Conservation (phyloP, 2,888 invertebrate species). For the Blastobasis lacticolella region DNA sequence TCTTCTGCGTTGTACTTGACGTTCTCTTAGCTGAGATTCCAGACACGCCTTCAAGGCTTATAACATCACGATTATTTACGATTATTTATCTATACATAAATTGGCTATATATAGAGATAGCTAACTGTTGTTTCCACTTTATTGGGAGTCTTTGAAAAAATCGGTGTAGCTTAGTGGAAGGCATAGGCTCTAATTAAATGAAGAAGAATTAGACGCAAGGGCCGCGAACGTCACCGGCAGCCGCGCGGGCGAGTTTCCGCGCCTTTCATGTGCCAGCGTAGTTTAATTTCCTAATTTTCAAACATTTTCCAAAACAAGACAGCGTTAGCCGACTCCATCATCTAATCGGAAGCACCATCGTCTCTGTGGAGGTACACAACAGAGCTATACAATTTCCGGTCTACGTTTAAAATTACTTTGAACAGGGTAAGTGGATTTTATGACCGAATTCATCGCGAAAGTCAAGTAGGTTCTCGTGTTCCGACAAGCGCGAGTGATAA, state of each 20-base stretch:
- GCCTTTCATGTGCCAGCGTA: conserved; percentile 53
- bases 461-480: no score
- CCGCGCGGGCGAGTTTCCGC: conserved; percentile 39
- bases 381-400: conserved; percentile 65
- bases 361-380: conserved; percentile 48
- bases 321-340: conserved; percentile 55
- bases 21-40: no score
- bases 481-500: no score
- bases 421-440: conserved; percentile 52
- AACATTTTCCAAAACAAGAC: conserved; percentile 55
- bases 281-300: conserved; percentile 70
- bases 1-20: no score
- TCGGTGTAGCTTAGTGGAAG: no score
- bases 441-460: background rate
- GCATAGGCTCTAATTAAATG: background rate
- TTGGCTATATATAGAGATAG: no score
- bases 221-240: conserved; percentile 24
- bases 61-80: no score
- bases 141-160: no score
- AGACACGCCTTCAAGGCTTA: no score
- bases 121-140: no score
- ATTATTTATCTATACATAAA: no score
- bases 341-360: conserved; percentile 65
- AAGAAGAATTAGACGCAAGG: background rate
- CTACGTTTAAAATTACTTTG: conserved; percentile 54